Evolutionary conservation across 2,888 invertebrate species (phyloP), one percentile per base, ranked within the genome.

Genomic region (Chloroclystis v-ata): DNA sequence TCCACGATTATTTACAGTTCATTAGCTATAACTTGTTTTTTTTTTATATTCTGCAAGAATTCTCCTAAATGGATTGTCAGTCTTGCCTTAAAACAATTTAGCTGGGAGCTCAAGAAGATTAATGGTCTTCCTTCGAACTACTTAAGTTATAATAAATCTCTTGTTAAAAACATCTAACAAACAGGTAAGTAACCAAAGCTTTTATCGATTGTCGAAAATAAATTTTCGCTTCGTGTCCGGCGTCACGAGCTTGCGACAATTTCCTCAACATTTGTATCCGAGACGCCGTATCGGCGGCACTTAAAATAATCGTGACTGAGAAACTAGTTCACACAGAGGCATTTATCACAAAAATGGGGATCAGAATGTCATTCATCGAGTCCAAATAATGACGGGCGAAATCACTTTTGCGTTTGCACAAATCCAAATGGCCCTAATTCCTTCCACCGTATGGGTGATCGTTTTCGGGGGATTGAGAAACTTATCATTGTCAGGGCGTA

Each of bases 91-190:
- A 73, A 76, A 78, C 75, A 77, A 76, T 79, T 77, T 78, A 72
- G 68, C 65, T 56, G 56, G 59, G 68, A 67, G 69, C 69, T 70
- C 62, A 60, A 40, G 56, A 76, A 76, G 78, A 79, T 78, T 72
- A 75, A 79, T 78, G 70, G 60, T 52, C 58, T 62, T 57, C 60
- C 62, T 66, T 57, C 11, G 35, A 61, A 66, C 66, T 70, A 64
- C 68, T 70, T 67, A 74, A 72, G 63, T 72, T 72, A 68, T 72
- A 69, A 78, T 77, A 75, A 76, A 77, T 78, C 72, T 72, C 56
- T 49, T 41, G 51, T 57, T 56, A 60, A 61, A 62, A 65, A 68
- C 56, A 67, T 63, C 53, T 57, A 58, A 58, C 59, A 58, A 42
- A 55, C 57, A 35, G 35, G 57, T 60, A 66, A 65, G 64, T 68